A percentile compares a stretch with the other conserved stretches of the same genome.
Conservation (phyloP, 35 echinoderm and acorn worm species). For the Strongylocentrotus purpuratus region DNA sequence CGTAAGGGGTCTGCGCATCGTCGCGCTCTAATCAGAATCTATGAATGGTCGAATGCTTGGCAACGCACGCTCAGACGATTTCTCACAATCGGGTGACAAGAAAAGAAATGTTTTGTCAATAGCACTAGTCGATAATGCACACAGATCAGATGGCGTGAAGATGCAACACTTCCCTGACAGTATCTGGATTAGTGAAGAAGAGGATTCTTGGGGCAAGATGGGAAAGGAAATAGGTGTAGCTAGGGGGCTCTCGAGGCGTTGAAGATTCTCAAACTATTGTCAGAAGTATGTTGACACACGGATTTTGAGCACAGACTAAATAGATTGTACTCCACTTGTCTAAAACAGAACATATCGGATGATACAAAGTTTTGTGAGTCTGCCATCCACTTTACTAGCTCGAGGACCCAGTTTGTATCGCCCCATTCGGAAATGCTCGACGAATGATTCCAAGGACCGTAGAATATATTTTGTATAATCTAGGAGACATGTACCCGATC, state of each 20-base stretch:
- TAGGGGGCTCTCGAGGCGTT: background rate
- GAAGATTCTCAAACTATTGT: background rate
- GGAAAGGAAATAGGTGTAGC: background rate
- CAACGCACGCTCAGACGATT: background rate
- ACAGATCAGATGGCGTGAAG: background rate
- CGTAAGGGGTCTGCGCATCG: background rate
- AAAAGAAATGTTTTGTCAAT: constrained; percentile 13
- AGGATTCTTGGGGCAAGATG: background rate
- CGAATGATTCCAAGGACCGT: background rate
- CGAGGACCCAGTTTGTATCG: background rate
- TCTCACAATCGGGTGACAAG: background rate
- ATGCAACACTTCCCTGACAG: background rate
- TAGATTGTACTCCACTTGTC: background rate
- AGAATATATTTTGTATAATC: background rate
- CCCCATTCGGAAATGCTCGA: background rate
- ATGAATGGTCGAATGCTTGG: background rate
- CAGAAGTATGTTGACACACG: background rate
- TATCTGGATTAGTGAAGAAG: background rate
- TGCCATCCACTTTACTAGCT: background rate
- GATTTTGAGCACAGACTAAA: background rate
- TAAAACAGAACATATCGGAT: background rate
- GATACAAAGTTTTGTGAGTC: background rate
- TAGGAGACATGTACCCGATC: background rate
- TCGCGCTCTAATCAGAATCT: background rate
- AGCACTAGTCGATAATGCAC: constrained; percentile 9